Evolutionary conservation across 2,113 vertebrate genomes (phyloP).

Genomic region (Ceuthmochares aereus): DNA sequence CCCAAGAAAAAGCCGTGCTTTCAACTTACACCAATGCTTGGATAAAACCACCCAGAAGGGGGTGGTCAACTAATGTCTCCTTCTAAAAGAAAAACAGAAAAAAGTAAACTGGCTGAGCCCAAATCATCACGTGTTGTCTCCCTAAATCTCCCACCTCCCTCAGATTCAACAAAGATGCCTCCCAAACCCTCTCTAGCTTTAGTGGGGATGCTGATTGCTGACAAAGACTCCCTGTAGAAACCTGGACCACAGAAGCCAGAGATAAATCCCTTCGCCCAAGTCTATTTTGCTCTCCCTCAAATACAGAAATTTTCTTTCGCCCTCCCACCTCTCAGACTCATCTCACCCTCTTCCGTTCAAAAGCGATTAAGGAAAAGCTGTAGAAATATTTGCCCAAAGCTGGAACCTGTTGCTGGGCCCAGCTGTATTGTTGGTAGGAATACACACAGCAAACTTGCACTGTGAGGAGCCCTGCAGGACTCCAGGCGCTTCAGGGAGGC

Average conservation of each 20-base stretch:
- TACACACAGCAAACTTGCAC: constrained; percentile 63
- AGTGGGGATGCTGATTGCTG: background rate
- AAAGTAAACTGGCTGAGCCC: background rate
- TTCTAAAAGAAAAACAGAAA: background rate
- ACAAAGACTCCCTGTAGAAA: constrained; percentile 23
- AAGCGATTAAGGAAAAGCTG: constrained; percentile 64
- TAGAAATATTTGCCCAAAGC: constrained; percentile 79
- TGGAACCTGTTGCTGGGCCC: constrained; percentile 54
- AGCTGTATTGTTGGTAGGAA: constrained; percentile 66
- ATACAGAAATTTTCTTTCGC: background rate
- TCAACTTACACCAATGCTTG: background rate
- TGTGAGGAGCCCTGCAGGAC: constrained; percentile 74
- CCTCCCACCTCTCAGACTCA: background rate
- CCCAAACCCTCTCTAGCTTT: background rate
- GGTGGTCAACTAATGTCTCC: background rate
- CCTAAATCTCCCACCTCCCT: background rate
- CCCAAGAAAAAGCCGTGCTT: background rate
- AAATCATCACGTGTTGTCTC: background rate
- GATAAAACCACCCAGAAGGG: background rate
- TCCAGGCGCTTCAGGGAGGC: constrained; percentile 41
- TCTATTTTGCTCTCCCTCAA: background rate
- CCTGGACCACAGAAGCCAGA: background rate
- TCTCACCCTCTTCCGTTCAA: background rate
- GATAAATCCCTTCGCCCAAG: background rate
- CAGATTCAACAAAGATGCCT: background rate